Evolutionary conservation across 2,888 invertebrate species (phyloP), one percentile per base, ranked within the genome.

Genomic region (Cinara cedri): DNA sequence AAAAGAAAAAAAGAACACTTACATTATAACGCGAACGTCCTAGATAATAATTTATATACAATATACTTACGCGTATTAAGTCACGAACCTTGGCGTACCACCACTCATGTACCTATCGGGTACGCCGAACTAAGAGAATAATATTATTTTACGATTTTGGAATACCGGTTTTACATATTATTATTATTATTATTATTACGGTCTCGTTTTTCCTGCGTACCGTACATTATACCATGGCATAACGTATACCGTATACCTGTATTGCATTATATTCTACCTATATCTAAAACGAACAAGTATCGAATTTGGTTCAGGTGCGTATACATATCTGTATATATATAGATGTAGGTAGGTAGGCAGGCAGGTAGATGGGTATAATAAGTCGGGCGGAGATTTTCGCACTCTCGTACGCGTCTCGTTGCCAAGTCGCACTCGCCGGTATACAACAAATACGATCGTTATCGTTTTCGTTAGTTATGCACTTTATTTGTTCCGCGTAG

Each of bases 381-480:
- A 55, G 71, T 57, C 24, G 44, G 57, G 44, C 44, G 57, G 44
- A 57, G 71, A 72, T 72, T 72, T 57, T 44, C 71, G 57, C 71
- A 44, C 71, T 71, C 54, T 34, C 42, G 70, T 19, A 24, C 21
- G 49, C 46, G 19, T 49, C 34, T n/a, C 51, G 55, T 55, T 71
- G 72, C 72, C 72, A 60, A 60, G 72, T 72, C 60, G 57, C 21
- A 55, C 21, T 13, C 54, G 34, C 44, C 1, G 3, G 34, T 34
- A 34, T 3, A 6, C 34, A 4, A 34, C 34, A 34, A 34, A 34
- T 34, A 6, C 34, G 72, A 72, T 72, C 13, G 60, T 60, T 60
- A 72, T 72, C 72, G 60, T 60, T n/a, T 49, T 26, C 24, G 57
- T 72, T 72, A 72, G 57, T 57, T 24, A 44, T 57, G 44, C 16